phyloP scores from a whole-genome alignment of 2,888 invertebrate species.

The Microctonus aethiopoides region DNA sequence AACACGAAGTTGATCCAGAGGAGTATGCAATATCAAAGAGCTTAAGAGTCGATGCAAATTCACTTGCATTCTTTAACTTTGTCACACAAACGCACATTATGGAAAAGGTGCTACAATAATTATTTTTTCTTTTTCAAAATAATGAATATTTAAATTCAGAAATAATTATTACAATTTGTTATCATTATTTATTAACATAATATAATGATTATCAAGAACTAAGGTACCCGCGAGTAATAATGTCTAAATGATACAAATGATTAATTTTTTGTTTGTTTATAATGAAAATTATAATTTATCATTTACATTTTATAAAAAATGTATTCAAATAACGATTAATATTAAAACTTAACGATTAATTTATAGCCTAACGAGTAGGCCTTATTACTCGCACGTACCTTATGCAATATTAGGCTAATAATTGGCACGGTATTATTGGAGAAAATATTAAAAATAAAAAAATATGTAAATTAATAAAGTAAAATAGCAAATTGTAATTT shows the following conservation, averaged over 20 bases:
- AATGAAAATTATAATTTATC: too few relatives aligned
- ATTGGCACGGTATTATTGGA: neutral
- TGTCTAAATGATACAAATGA: too few relatives aligned
- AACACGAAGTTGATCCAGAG: constrained; percentile 46
- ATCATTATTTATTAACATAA: too few relatives aligned
- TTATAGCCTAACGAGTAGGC: too few relatives aligned
- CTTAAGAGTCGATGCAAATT: constrained; percentile 43
- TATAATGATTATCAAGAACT: too few relatives aligned
- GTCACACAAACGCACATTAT: constrained; percentile 44
- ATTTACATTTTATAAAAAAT: too few relatives aligned
- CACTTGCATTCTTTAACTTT: constrained; percentile 45
- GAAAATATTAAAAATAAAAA: neutral
- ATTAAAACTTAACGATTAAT: too few relatives aligned
- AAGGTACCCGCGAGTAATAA: too few relatives aligned
- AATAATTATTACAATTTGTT: too few relatives aligned
- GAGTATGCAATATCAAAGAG: constrained; percentile 46
- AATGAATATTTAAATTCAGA: neutral
- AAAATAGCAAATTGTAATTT: neutral
- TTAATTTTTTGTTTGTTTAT: too few relatives aligned
- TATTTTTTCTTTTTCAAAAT: neutral
- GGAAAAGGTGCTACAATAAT: constrained; percentile 48
- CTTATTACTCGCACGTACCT: too few relatives aligned
- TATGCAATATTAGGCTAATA: neutral
- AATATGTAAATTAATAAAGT: neutral
- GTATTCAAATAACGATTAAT: too few relatives aligned